Conservation (phyloP, 1,140 invertebrate genomes). For the Drosophila murphyi region DNA sequence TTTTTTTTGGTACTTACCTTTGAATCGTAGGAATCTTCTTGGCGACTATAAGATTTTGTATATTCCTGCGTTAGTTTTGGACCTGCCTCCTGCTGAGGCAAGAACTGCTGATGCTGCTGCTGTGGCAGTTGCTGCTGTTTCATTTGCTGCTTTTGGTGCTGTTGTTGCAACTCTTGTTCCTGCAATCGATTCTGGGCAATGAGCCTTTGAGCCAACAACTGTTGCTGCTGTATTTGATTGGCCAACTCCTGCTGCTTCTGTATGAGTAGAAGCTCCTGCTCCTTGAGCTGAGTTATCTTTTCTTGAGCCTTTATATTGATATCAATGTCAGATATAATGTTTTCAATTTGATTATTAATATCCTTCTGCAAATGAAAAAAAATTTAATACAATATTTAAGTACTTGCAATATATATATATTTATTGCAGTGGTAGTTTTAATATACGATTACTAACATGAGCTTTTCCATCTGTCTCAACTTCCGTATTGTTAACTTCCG, state of each 20-base stretch:
- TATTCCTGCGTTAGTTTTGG: conserved; percentile 2
- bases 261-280: conserved; percentile 63
- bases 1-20: conserved; percentile 27
- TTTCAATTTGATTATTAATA: conserved; percentile 86
- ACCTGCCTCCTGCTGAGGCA: not conserved
- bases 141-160: too few relatives aligned
- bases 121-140: not conserved
- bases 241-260: conserved; percentile 71
- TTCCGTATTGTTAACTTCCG: not conserved
- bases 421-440: not conserved
- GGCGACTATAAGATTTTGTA: not conserved
- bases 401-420: not conserved
- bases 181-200: conserved; percentile 55
- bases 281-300: conserved; percentile 64
- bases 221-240: conserved; percentile 69
- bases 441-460: conserved; percentile 17
- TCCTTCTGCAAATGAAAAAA: conserved; percentile 77
- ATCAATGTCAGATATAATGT: conserved; percentile 88
- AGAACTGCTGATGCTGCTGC: conserved; percentile 3
- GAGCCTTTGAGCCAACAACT: conserved; percentile 63
- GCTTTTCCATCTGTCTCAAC: not conserved
- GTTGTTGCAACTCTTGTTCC: conserved; percentile 30
- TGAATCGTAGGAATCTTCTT: conserved; percentile 8
- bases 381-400: not conserved
- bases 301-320: conserved; percentile 85